Evolutionary conservation across 1,140 invertebrate genomes (phyloP).

Genomic region (Lepidostoma basale): DNA sequence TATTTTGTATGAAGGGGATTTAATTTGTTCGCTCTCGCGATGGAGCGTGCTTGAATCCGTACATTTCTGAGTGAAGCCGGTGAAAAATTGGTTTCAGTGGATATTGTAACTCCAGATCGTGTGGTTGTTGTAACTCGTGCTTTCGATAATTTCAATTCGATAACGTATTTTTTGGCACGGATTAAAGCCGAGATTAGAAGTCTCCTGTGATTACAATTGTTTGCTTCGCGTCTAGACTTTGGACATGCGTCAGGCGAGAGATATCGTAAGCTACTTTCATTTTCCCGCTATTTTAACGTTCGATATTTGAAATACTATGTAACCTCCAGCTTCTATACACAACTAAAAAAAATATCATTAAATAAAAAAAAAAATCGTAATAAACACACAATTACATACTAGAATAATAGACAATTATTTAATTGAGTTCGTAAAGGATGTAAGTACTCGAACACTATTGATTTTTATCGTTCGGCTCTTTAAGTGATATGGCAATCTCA

Average conservation of each 20-base stretch:
- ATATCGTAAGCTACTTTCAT: conserved; percentile 32
- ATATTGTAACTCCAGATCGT: conserved; percentile 1
- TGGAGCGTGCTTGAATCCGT: background rate
- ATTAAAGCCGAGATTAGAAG: background rate
- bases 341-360: too few species aligned
- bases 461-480: too few species aligned
- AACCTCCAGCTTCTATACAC: too few species aligned
- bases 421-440: too few species aligned
- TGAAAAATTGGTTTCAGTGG: conserved; percentile 17
- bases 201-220: conserved; percentile 1
- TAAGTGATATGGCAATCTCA: too few species aligned
- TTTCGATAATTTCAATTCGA: background rate
- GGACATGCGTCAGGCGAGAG: conserved; percentile 38
- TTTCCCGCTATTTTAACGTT: background rate
- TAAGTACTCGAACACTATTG: too few species aligned
- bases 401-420: too few species aligned
- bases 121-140: background rate
- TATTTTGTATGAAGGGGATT: too few species aligned
- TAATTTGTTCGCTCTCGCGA: too few species aligned
- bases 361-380: too few species aligned
- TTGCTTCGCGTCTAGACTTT: background rate
- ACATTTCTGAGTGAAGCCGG: background rate
- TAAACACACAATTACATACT: too few species aligned
- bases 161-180: background rate
- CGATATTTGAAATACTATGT: too few species aligned